Evolutionary conservation across 64 coral and sea anemone species (phyloP), one percentile per base, ranked within the genome.

Genomic region (Dendronephthya gigantea): DNA sequence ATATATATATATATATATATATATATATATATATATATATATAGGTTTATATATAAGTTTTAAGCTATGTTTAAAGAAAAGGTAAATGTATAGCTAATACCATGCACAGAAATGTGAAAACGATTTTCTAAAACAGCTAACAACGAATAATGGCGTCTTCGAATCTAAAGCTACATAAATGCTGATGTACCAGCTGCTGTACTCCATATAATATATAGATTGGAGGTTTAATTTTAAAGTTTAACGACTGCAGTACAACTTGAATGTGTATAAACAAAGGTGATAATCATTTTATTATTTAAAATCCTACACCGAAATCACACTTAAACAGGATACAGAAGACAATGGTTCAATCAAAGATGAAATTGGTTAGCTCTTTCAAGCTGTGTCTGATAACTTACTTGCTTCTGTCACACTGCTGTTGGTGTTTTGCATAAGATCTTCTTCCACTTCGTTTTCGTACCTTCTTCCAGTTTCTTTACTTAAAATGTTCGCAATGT

Each of bases 371-470:
- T 34, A 8, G 72, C 30, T 6, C 31, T 29, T 79, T 79, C 72
- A 79, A 79, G 72, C 72, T 79, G 72, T 79, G 72, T 79, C 30
- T 12, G 36, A 29, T 79, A 27, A 79, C 72, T 79, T 79, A 79
- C 72, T 39, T 79, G 72, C 36, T 79, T 39, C 72, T 29, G 72
- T 35, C 29, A 39, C 41, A n/a, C n/a, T n/a, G n/a, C n/a, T n/a
- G 41, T 45, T 66, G 29, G 58, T 6, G 22, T 22, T 17, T 66
- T 66, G 58, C 29, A n/a, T 22, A 66, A 2, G 58, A 8, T 66
- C 58, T 17, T 79, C 32, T 79, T 33, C 14, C 15, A 34, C 8
- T 79, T 35, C 29, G 0, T 39, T 17, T 0, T 12, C 22, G 3
- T 1, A 33, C 9, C 58, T 79, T 10, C 32, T 5, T 62, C 55